These are phyloP conservation scores for Psettodes erumei DNA, from an alignment of 2,113 vertebrate genomes.

Conservation along the genomic window DNA sequence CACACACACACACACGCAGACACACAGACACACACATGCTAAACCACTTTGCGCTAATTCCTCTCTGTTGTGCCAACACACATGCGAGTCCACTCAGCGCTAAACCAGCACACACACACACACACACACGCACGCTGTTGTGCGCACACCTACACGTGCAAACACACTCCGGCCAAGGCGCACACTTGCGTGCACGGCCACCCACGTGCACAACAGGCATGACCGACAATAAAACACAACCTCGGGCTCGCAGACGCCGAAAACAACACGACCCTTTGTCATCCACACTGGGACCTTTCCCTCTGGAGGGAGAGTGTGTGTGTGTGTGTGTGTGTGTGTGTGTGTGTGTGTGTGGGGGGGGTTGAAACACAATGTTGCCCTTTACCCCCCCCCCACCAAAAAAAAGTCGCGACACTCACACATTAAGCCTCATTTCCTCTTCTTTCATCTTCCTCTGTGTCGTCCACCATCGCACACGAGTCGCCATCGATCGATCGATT, in stretches of 20 bases:
- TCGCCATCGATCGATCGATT: neutral
- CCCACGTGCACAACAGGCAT: constrained; percentile 73
- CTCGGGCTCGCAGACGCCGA: constrained; percentile 48
- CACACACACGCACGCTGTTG: no score
- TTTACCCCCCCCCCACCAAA: constrained; percentile 18
- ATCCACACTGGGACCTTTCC: constrained; percentile 58
- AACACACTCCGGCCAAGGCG: constrained; percentile 32
- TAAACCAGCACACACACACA: constrained; percentile 5
- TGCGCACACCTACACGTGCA: constrained; percentile 27
- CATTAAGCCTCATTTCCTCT: constrained; percentile 41
- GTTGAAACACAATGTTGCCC: constrained; percentile 59
- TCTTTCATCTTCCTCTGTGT: constrained; percentile 48
- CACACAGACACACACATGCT: constrained; percentile 49
- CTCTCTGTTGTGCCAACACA: constrained; percentile 57
- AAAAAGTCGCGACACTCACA: constrained; percentile 60
- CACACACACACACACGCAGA: constrained; percentile 30
- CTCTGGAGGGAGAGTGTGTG: no score
- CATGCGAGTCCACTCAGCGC: constrained; percentile 10
- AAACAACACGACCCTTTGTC: constrained; percentile 70
- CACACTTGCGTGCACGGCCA: constrained; percentile 60
- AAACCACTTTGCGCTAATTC: constrained; percentile 53
- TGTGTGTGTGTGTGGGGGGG: no score
- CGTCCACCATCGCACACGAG: no score
- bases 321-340: no score
- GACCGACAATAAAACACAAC: constrained; percentile 70